These are phyloP conservation scores for Bombus superbus DNA, from an alignment of 1,140 invertebrate species.

Conservation along the genomic window DNA sequence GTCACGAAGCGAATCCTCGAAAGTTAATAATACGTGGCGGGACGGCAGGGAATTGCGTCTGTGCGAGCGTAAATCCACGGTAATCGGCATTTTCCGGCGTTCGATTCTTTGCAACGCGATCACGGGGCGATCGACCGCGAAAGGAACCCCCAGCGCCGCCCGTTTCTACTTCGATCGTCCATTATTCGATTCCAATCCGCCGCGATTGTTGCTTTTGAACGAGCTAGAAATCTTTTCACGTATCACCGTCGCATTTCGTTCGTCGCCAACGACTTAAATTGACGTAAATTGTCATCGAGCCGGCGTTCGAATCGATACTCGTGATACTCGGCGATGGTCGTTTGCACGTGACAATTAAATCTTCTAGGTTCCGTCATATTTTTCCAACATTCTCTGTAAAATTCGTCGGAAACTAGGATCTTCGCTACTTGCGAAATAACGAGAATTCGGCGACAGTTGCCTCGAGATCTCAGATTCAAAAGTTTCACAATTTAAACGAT, in stretches of 20 bases:
- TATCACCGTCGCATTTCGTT: neutral
- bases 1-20: neutral
- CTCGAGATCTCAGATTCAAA: too few relatives aligned
- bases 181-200: conserved; percentile 9
- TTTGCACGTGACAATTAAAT: neutral
- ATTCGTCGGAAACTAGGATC: too few relatives aligned
- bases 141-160: neutral
- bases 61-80: neutral
- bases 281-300: conserved; percentile 21
- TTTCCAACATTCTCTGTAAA: too few relatives aligned
- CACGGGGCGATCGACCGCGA: neutral
- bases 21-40: too few relatives aligned
- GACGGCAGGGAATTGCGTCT: neutral
- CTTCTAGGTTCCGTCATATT: too few relatives aligned
- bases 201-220: neutral
- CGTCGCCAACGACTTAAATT: neutral
- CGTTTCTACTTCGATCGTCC: neutral
- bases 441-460: too few relatives aligned
- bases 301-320: neutral
- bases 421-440: too few relatives aligned
- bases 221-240: neutral
- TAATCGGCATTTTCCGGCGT: neutral
- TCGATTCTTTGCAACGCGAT: neutral
- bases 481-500: too few relatives aligned
- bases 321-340: neutral